Percentiles rank a stretch among this genome's conserved stretches.
These are phyloP conservation scores for Lemur catta DNA, from an alignment of 2,797 vertebrate genomes.

Conservation along the genomic window DNA sequence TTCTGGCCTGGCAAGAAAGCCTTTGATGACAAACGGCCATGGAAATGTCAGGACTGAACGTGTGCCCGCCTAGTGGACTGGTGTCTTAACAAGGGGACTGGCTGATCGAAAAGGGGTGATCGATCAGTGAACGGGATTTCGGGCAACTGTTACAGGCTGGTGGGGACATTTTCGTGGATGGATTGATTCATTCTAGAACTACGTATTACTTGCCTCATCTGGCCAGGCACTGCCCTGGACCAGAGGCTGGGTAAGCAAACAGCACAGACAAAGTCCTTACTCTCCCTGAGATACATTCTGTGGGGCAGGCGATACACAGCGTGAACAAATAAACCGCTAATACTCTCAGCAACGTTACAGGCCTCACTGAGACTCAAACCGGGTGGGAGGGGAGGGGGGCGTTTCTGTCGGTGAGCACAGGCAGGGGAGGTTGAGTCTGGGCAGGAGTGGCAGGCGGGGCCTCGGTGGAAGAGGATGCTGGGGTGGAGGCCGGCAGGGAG, in stretches of 20 bases:
- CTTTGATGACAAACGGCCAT: neutral
- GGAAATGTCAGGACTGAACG: rapidly evolving
- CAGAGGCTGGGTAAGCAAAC: neutral
- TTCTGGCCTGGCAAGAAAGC: neutral
- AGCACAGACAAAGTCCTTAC: neutral
- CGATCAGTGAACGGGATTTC: neutral
- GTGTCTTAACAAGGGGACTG: neutral
- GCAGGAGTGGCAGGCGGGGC: neutral
- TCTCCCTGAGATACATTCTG: neutral
- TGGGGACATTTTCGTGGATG: neutral
- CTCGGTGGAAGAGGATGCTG: neutral
- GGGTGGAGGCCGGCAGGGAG: neutral
- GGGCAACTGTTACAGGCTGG: neutral
- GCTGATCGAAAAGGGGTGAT: neutral
- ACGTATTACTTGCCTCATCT: neutral
- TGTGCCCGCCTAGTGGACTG: neutral
- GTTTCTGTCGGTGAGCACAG: rapidly evolving
- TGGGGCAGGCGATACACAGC: neutral
- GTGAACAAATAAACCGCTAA: neutral
- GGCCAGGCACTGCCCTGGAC: neutral
- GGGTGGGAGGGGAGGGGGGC: neutral
- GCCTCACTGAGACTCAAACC: neutral
- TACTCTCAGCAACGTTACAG: neutral
- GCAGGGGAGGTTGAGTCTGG: neutral
- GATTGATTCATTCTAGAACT: neutral